A percentile compares a stretch with the other conserved stretches of the same genome.
Evolutionary conservation across 2,113 vertebrate genomes (phyloP).

Genomic region (Copsychus sechellarum): DNA sequence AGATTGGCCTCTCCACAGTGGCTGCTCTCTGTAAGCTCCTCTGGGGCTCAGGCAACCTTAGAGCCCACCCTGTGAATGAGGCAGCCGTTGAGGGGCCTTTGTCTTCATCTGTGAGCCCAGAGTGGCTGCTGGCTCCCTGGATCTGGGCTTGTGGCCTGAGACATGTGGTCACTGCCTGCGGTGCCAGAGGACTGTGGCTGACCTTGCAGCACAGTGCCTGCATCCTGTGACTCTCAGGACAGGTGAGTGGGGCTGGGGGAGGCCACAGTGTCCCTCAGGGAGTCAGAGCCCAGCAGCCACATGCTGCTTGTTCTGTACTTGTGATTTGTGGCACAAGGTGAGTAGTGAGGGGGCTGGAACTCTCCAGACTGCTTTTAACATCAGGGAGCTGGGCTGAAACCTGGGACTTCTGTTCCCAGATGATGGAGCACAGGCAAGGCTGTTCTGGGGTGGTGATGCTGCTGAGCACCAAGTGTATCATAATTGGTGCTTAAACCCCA

Average conservation of each 20-base stretch:
- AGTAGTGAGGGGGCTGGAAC: neutral
- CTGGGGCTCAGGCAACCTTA: neutral
- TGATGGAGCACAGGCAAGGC: neutral
- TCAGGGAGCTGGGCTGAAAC: neutral
- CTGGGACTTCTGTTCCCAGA: neutral
- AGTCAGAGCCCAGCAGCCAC: neutral
- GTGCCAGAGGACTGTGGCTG: neutral
- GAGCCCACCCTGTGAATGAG: neutral
- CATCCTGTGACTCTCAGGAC: neutral
- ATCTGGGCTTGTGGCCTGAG: neutral
- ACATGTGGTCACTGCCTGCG: rapidly evolving
- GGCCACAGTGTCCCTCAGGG: rapidly evolving
- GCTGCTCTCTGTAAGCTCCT: neutral
- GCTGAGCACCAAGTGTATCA: neutral
- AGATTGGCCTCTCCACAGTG: neutral
- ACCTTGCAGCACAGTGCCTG: neutral
- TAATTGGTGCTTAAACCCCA: neutral
- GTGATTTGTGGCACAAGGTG: neutral
- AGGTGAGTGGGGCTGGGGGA: neutral
- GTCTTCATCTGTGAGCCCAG: neutral
- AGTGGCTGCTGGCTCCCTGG: neutral
- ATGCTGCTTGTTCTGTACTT: neutral
- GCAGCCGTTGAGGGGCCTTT: neutral
- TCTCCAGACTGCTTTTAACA: neutral
- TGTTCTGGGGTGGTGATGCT: neutral